These are phyloP conservation scores for Odontothrips loti DNA, from an alignment of 2,888 invertebrate species.

Conservation along the genomic window DNA sequence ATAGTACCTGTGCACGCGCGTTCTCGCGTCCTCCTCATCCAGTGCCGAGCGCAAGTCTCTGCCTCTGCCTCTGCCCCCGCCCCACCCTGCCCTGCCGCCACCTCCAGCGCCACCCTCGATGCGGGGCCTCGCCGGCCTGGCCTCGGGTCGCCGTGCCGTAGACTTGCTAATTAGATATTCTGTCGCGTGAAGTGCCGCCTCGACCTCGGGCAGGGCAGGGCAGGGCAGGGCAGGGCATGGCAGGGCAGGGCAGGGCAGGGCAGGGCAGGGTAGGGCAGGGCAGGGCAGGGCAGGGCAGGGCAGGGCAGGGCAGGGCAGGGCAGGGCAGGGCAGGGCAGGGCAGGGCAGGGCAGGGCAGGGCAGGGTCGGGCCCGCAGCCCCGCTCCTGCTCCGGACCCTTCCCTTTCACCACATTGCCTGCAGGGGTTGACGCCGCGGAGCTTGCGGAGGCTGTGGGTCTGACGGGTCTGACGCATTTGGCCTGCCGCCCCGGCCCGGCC, in stretches of 20 bases:
- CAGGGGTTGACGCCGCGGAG: no score
- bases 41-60: not conserved
- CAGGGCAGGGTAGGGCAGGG: not conserved
- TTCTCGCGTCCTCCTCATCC: not conserved
- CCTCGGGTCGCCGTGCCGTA: not conserved
- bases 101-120: not conserved
- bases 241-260: not conserved
- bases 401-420: no score
- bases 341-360: no score
- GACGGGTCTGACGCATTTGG: no score
- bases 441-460: no score
- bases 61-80: not conserved
- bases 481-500: not conserved
- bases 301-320: not conserved
- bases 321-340: no score
- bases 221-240: not conserved
- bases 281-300: not conserved
- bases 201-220: not conserved
- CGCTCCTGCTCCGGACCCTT: no score
- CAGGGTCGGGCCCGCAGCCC: no score
- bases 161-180: constrained; percentile 24
- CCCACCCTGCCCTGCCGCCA: not conserved
- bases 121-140: not conserved
- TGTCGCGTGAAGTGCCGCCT: not conserved
- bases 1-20: no score